Evolutionary conservation across 2,888 invertebrate species (phyloP), one percentile per base, ranked within the genome.

Genomic region (Rhyacophila evoluta): DNA sequence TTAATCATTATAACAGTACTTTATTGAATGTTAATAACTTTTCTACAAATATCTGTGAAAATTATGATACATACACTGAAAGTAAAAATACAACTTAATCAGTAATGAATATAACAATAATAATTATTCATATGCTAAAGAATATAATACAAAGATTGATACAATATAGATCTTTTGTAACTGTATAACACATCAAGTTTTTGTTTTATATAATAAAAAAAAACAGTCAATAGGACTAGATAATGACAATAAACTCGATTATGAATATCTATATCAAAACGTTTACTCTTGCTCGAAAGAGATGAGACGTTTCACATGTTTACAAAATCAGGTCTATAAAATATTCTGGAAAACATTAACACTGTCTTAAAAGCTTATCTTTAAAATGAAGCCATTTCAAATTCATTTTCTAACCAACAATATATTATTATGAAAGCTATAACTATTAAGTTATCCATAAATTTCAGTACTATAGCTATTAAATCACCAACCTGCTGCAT

Each of bases 1-100:
- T 74, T 75, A 73, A 73, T 75, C 39, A 71, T 79, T 78, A 79
- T 77, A 81, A 81, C 78, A 79, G 69, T 74, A 37, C 37, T 79
- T 79, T 76, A 78, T 78, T 78, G 71, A 71, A 75, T 69, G 78
- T 78, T 78, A 38, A 55, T 33, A 77, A 73, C 74, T 38, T 78
- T 27, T 72, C 78, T 78, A 78, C 78, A 78, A 29, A 75, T 41
- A 55, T 71, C 71, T 74, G 68, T 78, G 71, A 74, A 78, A 78
- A 75, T 72, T 75, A 27, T 25, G 29, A 12, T 38, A 68, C 36
- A 73, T 77, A 77, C 69, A 77, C 39, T 73, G 67, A 33, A 15
- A 73, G 76, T 55, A 76, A 71, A 76, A 76, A 41, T 39, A 70
- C 28, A 75, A 75, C 70, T 75, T 39, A 15, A 75, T 75, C 55